phyloP scores from a whole-genome alignment of 2,113 vertebrate genomes.

The Xerus inauris region DNA sequence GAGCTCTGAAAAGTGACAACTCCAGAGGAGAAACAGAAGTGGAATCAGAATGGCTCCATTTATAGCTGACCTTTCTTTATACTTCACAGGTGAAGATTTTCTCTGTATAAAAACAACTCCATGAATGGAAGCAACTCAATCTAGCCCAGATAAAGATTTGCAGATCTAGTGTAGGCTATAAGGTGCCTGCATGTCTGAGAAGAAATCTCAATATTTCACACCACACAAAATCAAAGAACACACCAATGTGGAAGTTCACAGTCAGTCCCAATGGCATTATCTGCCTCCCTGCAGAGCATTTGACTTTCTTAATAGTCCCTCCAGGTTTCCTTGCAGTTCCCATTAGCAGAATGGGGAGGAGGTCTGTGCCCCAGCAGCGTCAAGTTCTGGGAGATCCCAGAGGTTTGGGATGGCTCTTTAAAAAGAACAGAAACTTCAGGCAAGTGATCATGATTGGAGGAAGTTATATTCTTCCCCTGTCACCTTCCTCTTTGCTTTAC shows the following conservation, averaged over 20 bases:
- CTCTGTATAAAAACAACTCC: constrained; percentile 34
- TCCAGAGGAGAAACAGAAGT: background rate
- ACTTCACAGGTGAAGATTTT: background rate
- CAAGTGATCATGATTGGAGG: background rate
- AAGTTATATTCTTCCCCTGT: background rate
- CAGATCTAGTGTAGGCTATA: background rate
- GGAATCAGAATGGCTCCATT: background rate
- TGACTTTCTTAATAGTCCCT: background rate
- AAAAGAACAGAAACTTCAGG: constrained; percentile 19
- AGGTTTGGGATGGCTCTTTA: background rate
- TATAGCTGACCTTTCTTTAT: background rate
- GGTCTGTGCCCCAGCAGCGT: background rate
- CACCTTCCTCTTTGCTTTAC: background rate
- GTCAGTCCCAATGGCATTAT: background rate
- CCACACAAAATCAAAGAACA: constrained; percentile 21
- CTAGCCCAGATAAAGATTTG: constrained; percentile 42
- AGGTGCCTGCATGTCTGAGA: background rate
- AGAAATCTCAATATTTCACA: constrained; percentile 45
- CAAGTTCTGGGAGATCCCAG: background rate
- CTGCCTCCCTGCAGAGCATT: background rate
- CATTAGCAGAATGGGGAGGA: background rate
- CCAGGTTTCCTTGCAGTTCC: background rate
- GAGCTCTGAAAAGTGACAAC: background rate
- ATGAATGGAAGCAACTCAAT: constrained; percentile 37
- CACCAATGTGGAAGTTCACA: background rate